Evolutionary conservation across 2,797 vertebrate genomes (phyloP), one percentile per base, ranked within the genome.

Genomic region (Aselliscus stoliczkanus): DNA sequence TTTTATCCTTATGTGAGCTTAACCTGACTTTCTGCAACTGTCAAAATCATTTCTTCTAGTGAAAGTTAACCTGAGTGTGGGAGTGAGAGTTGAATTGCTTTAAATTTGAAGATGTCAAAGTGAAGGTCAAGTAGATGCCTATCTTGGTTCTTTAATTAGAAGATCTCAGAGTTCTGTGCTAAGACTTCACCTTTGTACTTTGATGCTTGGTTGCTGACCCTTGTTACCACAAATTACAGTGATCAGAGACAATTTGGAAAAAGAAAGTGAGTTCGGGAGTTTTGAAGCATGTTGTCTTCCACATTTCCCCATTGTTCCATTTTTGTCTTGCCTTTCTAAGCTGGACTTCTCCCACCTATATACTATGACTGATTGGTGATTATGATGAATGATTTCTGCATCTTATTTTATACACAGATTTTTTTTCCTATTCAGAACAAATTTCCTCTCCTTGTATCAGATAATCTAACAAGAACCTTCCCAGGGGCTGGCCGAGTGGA

Each of bases 21-120:
- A 94, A 72, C 11, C 4, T 92, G 90, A 90, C 94, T 96, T 95
- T 97, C 65, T 73, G 50, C 96, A 95, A 85, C 58, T 96, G 93
- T 97, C 94, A 95, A 92, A 96, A 92, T 88, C 77, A 96, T 92
- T 93, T 77, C 82, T 94, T 93, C 60, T 82, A 82, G 77, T 88
- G 85, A 94, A 95, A 96, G 96, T 97, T 94, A 97, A 83, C 81
- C 44, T 80, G 56, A 88, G 29, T 25, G 94, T 97, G n/a, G 93
- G 94, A 97, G 82, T 89, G 69, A 95, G 34, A 85, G 58, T 50
- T 95, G 87, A 93, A 93, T 84, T 95, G 88, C 94, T 97, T 90
- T 88, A 94, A 95, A 93, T 96, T 84, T 92, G 77, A 96, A 72
- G 87, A 90, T 88, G 97, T 93, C 96, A 97, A 76, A 88, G 54